Evolutionary conservation across 2,888 invertebrate genomes (phyloP), one percentile per base, ranked within the genome.

Genomic region (Drosophila colorata): DNA sequence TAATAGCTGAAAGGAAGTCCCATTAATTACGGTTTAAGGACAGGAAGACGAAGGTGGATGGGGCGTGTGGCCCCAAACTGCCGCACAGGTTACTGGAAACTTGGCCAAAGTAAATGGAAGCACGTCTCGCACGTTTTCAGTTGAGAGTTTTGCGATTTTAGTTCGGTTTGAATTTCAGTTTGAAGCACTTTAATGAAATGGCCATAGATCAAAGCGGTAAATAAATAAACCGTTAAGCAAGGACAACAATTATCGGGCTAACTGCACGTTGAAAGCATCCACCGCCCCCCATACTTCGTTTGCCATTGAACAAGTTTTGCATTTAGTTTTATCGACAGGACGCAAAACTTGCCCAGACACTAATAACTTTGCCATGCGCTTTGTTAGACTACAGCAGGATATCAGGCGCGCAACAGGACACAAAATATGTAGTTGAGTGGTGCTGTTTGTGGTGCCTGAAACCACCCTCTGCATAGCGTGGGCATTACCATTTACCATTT

Each of bases 1-100:
- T 82, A 80, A 86, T 78, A 83, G 83, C 86, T 56, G 65, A 70
- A 67, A 69, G 87, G 77, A 86, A 74, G 79, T 69, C 74, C 74
- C 87, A 80, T 83, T 86, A 86, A 83, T 83, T 83, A 78, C 66
- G 73, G 70, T 47, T 23, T 57, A 57, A 38, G 35, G 64, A 14
- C 33, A 20, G 53, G 41, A 5, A 18, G 25, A 23, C 13, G 46
- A 28, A 23, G 25, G 53, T 28, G 28, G 9, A 13, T 8, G 9
- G 28, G 33, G 33, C 33, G 33, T 13, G 33, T 13, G 33, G 2
- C 28, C 28, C 28, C 9, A 28, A 35, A 28, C 46, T 37, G 37
- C 43, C 61, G 63, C 51, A 25, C 41, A 57, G 51, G 51, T 66
- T 56, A 57, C 58, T 63, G 61, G 31, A 51, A 72, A 67, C 65